These are phyloP conservation scores for Zophobas atratus DNA, from an alignment of 1,140 invertebrate genomes.

Conservation along the genomic window DNA sequence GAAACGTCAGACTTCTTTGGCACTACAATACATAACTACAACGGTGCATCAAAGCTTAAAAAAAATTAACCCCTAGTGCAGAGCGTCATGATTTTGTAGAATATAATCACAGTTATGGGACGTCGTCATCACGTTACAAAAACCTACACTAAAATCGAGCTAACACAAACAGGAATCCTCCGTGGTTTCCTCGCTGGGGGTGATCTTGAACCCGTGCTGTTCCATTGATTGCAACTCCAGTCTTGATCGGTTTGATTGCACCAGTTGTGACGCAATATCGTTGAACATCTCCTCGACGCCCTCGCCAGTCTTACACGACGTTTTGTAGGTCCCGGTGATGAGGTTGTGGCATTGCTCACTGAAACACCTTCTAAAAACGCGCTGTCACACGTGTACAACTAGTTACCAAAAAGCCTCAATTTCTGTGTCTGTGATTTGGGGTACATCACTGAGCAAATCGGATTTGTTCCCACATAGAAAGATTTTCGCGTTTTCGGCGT, in stretches of 20 bases:
- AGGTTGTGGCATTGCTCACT: slow-evolving; percentile 94
- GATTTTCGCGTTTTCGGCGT: slow-evolving; percentile 94
- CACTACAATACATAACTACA: slow-evolving; percentile 16
- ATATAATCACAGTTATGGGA: slow-evolving; percentile 45
- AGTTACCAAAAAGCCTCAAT: slow-evolving; percentile 91
- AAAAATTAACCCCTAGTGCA: slow-evolving; percentile 16
- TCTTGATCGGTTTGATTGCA: slow-evolving; percentile 84
- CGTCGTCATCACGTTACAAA: slow-evolving; percentile 11
- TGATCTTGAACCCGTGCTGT: slow-evolving; percentile 84
- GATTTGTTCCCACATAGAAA: slow-evolving; percentile 93
- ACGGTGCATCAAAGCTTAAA: slow-evolving; percentile 22
- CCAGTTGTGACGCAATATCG: slow-evolving; percentile 86
- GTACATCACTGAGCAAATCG: slow-evolving; percentile 81
- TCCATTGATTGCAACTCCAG: slow-evolving; percentile 86
- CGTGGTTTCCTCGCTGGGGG: slow-evolving; percentile 75
- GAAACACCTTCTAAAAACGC: slow-evolving; percentile 63
- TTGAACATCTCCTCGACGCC: slow-evolving; percentile 93
- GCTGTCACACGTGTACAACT: background rate
- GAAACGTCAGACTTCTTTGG: slow-evolving; percentile 39
- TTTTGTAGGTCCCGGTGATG: slow-evolving; percentile 90
- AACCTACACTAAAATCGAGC: slow-evolving; percentile 19
- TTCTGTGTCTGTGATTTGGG: slow-evolving; percentile 88
- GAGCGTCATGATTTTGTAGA: slow-evolving; percentile 20
- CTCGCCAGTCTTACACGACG: slow-evolving; percentile 90
- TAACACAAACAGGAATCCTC: slow-evolving; percentile 64